Percentiles rank a stretch among this genome's conserved stretches.
Evolutionary conservation across 2,113 vertebrate genomes (phyloP).

Genomic region (Neolamprologus fasciatus): DNA sequence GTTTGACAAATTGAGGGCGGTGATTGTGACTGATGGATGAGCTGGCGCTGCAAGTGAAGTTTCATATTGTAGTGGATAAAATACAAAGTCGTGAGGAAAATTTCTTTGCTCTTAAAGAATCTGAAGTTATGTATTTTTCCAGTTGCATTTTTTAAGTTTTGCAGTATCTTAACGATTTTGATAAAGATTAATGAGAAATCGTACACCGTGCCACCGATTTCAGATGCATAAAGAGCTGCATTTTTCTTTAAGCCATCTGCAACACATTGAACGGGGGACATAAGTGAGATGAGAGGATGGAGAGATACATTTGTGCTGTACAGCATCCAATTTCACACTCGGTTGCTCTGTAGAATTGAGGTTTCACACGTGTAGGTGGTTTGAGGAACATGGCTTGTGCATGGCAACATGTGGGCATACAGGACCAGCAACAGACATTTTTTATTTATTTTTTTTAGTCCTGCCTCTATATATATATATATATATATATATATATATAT

Average conservation of each 20-base stretch:
- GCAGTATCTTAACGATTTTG: background rate
- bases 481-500: background rate
- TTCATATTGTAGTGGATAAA: background rate
- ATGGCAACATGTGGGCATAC: background rate
- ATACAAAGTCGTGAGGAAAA: background rate
- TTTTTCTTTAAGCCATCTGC: background rate
- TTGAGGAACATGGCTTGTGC: conserved; percentile 1
- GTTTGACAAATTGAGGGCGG: background rate
- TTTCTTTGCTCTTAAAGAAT: background rate
- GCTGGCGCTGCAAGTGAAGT: background rate
- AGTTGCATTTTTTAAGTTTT: background rate
- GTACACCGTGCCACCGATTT: background rate
- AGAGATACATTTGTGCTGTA: conserved; percentile 25
- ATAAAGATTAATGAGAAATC: background rate
- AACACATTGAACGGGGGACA: background rate
- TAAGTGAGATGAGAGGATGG: background rate
- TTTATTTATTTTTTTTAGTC: background rate
- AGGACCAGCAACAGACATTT: background rate
- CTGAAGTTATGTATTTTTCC: background rate
- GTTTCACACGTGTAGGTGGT: conserved; percentile 44
- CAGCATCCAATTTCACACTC: conserved; percentile 63
- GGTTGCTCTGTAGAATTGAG: conserved; percentile 36
- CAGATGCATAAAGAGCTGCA: background rate
- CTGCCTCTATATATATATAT: background rate
- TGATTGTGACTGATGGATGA: background rate